Conservation (phyloP, 2,113 vertebrate species). For the Marcusenius ussheri region DNA sequence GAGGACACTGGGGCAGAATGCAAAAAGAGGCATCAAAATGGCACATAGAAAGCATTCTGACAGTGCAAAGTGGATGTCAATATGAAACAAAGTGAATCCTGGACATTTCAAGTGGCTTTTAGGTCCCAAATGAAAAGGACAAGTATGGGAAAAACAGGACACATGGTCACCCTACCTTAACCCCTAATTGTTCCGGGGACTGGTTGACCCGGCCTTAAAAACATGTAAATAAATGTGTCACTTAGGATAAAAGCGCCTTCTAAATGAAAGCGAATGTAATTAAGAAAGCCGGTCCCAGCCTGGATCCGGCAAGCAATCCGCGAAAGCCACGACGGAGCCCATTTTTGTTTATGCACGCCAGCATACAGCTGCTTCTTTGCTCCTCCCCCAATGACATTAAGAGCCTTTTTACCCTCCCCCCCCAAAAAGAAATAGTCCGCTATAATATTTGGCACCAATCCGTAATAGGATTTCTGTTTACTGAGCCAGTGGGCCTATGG, state of each 20-base stretch:
- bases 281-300: neutral
- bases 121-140: neutral
- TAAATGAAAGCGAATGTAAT: neutral
- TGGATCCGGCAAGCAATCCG: neutral
- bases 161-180: neutral
- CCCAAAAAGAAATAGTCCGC: neutral
- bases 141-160: neutral
- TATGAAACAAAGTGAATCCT: neutral
- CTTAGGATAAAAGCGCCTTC: neutral
- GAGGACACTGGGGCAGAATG: neutral
- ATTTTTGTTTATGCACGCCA: neutral
- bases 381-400: conserved; percentile 65
- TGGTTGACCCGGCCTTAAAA: neutral
- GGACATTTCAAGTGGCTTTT: neutral
- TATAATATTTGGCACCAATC: neutral
- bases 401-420: conserved; percentile 44
- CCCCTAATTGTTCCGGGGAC: neutral
- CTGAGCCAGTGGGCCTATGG: conserved; percentile 55
- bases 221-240: neutral
- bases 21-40: neutral
- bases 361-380: conserved; percentile 8
- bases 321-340: conserved; percentile 27
- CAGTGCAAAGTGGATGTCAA: neutral
- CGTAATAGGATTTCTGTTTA: conserved; percentile 71
- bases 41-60: neutral